A percentile compares a stretch with the other conserved stretches of the same genome.
Evolutionary conservation across 2,113 vertebrate species (phyloP).

Genomic region (Copsychus sechellarum): DNA sequence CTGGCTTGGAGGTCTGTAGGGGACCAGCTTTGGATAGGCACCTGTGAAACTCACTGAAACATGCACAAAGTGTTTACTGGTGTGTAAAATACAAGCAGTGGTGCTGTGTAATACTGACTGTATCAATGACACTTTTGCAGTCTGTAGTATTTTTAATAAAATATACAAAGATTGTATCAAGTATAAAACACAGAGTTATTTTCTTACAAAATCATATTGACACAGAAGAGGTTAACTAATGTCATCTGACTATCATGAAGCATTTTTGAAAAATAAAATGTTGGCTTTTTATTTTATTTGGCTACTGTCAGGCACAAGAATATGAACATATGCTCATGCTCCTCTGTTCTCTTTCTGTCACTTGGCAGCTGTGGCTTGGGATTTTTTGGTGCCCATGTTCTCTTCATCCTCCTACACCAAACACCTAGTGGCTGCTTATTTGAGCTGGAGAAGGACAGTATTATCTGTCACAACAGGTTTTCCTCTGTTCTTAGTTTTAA

Average conservation of each 20-base stretch:
- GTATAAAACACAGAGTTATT: neutral
- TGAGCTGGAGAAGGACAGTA: neutral
- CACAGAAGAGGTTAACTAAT: neutral
- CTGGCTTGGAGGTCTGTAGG: constrained; percentile 74
- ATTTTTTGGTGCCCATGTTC: neutral
- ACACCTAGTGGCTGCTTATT: neutral
- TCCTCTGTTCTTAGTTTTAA: neutral
- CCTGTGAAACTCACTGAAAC: constrained; percentile 79
- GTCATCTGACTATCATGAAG: neutral
- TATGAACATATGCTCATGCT: neutral
- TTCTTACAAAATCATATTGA: neutral
- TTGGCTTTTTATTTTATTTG: neutral
- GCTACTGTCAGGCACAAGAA: neutral
- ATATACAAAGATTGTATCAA: neutral
- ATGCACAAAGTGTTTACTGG: neutral
- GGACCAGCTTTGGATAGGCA: constrained; percentile 75
- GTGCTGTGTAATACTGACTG: neutral
- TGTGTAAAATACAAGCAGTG: neutral
- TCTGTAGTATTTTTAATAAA: neutral
- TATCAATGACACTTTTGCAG: neutral
- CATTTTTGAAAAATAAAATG: neutral
- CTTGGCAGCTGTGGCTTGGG: neutral
- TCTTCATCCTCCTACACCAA: neutral
- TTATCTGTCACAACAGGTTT: neutral
- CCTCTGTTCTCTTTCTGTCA: neutral